Conservation (phyloP, 2,797 vertebrate genomes). For the Hoplostethus mediterraneus region DNA sequence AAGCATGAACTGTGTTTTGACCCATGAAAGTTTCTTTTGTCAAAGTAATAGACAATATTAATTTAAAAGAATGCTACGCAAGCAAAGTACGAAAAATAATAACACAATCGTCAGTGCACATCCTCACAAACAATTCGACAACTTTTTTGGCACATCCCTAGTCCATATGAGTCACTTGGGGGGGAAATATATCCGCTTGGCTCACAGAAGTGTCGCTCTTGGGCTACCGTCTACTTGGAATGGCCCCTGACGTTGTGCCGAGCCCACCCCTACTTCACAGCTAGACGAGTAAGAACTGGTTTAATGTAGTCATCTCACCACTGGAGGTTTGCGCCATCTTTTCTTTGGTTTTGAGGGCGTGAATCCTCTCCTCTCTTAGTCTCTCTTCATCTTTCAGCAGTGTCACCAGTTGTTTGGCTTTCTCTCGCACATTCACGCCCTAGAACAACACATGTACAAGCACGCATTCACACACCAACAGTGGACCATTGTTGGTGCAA, state of each 20-base stretch:
- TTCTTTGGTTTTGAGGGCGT: constrained; percentile 97
- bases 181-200: too few species aligned
- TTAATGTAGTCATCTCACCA: constrained; percentile 78
- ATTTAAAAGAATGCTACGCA: too few species aligned
- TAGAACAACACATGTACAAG: constrained; percentile 45
- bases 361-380: constrained; percentile 91
- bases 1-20: too few species aligned
- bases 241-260: not conserved
- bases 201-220: not conserved
- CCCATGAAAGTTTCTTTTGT: too few species aligned
- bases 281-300: constrained; percentile 3
- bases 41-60: too few species aligned
- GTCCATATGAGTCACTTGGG: not conserved
- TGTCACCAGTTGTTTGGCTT: constrained; percentile 94
- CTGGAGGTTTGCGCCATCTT: constrained; percentile 95
- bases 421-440: constrained; percentile 94
- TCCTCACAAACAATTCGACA: too few species aligned
- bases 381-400: constrained; percentile 93
- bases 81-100: too few species aligned
- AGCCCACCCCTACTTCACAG: constrained; percentile 5
- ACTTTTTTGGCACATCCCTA: too few species aligned
- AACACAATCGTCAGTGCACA: too few species aligned
- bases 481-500: not conserved
- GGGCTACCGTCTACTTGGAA: not conserved
- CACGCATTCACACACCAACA: not conserved